These are phyloP conservation scores for Sphenodon punctatus DNA, from an alignment of 2,797 vertebrate genomes.

Conservation along the genomic window DNA sequence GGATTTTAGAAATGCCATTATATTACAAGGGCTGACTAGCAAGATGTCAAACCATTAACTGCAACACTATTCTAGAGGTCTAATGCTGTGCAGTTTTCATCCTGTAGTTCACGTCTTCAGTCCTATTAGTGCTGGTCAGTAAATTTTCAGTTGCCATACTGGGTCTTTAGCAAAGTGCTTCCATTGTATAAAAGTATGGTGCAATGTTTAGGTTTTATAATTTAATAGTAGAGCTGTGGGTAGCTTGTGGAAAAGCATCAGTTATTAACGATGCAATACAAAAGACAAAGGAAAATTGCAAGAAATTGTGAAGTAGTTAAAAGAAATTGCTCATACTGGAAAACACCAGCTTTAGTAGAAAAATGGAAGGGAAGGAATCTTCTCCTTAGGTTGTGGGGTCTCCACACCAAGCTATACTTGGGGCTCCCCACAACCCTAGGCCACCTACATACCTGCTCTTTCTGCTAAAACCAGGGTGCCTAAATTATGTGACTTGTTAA, in stretches of 20 bases:
- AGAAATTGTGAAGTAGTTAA: not conserved
- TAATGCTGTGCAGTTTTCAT: not conserved
- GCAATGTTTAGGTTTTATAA: not conserved
- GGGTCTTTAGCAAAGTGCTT: not conserved
- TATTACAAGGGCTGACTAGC: not conserved
- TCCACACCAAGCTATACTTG: too few relatives aligned
- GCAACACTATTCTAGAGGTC: slow-evolving; percentile 23
- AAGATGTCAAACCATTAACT: not conserved
- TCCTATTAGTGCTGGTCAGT: slow-evolving; percentile 16
- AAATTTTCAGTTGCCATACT: not conserved
- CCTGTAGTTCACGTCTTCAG: not conserved
- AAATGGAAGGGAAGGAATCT: too few relatives aligned
- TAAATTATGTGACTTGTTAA: too few relatives aligned
- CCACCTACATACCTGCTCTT: too few relatives aligned
- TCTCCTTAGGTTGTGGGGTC: too few relatives aligned
- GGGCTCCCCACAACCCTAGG: too few relatives aligned
- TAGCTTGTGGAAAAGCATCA: not conserved
- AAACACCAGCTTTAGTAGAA: not conserved
- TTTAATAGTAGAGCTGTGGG: not conserved
- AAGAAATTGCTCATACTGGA: not conserved
- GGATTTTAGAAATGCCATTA: not conserved
- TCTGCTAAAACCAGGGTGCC: too few relatives aligned
- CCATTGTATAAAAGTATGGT: not conserved
- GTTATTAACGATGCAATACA: not conserved
- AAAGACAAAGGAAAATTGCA: not conserved